phyloP scores from a whole-genome alignment of 1,140 invertebrate genomes.

The Trichogramma pretiosum region DNA sequence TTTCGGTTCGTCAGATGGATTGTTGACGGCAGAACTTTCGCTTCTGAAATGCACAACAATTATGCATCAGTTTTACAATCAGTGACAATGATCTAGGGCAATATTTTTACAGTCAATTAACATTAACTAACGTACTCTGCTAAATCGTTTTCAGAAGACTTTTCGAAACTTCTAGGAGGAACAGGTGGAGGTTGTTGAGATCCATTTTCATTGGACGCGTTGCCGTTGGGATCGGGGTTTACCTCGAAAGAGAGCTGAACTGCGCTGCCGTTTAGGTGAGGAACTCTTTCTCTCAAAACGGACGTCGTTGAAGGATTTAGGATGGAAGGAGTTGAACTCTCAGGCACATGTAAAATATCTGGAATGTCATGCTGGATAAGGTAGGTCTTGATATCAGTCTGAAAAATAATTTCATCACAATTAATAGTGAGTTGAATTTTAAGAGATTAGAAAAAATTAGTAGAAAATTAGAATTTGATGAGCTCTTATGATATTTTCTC shows the following conservation, averaged over 20 bases:
- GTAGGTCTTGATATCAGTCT: conserved; percentile 46
- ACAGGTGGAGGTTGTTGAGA: conserved; percentile 52
- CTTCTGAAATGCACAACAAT: conserved; percentile 19
- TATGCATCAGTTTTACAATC: neutral
- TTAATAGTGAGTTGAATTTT: neutral
- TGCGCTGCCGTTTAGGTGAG: conserved; percentile 33
- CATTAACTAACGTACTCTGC: conserved; percentile 27
- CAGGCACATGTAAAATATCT: conserved; percentile 45
- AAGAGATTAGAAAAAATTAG: neutral
- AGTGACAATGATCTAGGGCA: neutral
- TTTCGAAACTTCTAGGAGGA: conserved; percentile 56
- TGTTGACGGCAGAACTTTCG: conserved; percentile 34
- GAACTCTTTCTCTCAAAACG: conserved; percentile 23
- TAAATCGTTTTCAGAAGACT: conserved; percentile 46
- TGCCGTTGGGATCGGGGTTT: conserved; percentile 39
- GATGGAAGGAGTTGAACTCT: conserved; percentile 12
- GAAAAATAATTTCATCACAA: conserved; percentile 17
- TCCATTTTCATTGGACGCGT: conserved; percentile 41
- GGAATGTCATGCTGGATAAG: conserved; percentile 44
- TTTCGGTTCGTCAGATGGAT: conserved; percentile 64
- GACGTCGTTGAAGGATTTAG: conserved; percentile 20
- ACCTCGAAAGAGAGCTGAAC: conserved; percentile 24
- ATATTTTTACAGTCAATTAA: neutral
- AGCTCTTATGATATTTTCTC: no score
- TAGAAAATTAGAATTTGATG: neutral